Base-by-base conservation (phyloP, 2,888 invertebrate genomes). In the Thysanoteuthis rhombus region DNA sequence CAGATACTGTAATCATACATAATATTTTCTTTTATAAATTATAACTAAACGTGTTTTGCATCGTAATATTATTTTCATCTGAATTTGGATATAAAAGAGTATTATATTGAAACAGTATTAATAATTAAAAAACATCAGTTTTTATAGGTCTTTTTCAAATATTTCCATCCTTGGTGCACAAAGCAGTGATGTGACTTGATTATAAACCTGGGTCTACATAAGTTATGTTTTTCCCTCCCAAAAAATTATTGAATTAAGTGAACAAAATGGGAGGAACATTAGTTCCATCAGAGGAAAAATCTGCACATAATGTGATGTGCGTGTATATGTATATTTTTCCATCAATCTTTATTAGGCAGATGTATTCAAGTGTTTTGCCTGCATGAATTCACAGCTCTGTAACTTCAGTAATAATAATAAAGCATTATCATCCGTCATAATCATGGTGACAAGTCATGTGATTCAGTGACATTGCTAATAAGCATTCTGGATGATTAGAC, bases 111-210 rank as follows among this genome's bases (percentile, higher is more conserved):
- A 52, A 36, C 36, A n/a, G 75, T 75, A 75, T 36, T 75, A 36
- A 75, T 75, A 75, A 75, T 75, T 75, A 36, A 75, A 75, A 75
- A 75, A 75, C 19, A 75, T 12, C n/a, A n/a, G 75, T 75, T 75
- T 36, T 36, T 75, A 1, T 36, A 36, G 12, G n/a, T 12, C 8
- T 25, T 52, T 52, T 75, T 75, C n/a, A n/a, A 75, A 75, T 75
- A n/a, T 36, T 75, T 75, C 36, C 75, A 75, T n/a, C 75, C n/a
- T 75, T 75, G 75, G n/a, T 75, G 75, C n/a, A 75, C 75, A 75
- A 75, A 75, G 75, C 75, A 75, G 75, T 75, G n/a, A 75, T n/a
- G 75, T 75, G 75, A 75, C 75, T 75, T 75, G 75, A 75, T 75
- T 75, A 75, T 75, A 75, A 75, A n/a, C 75, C n/a, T 36, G 75